Conservation (phyloP, 2,888 invertebrate genomes). For the Dione vanillae region DNA sequence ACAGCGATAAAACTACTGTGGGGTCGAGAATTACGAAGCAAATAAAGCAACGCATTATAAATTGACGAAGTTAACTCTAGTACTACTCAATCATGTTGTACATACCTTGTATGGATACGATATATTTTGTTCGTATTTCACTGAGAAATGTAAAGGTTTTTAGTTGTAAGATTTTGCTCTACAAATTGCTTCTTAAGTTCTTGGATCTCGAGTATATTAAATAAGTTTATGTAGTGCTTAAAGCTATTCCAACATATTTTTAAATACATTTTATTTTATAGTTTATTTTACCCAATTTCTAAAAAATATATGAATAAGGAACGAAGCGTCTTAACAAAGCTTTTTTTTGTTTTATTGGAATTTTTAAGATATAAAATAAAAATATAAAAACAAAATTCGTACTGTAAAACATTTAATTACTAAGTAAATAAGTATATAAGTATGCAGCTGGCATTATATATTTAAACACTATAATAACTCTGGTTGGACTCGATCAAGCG, state of each 20-base stretch:
- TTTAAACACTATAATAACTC: slow-evolving; percentile 26
- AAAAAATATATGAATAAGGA: too few relatives aligned
- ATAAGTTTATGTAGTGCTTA: too few relatives aligned
- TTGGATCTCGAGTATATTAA: too few relatives aligned
- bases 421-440: slow-evolving; percentile 34
- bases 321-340: too few relatives aligned
- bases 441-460: slow-evolving; percentile 35
- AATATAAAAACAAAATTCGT: not conserved
- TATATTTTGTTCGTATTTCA: not conserved
- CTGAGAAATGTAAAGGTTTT: too few relatives aligned
- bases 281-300: too few relatives aligned
- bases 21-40: slow-evolving; percentile 36
- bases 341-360: too few relatives aligned
- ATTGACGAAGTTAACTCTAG: slow-evolving; percentile 34
- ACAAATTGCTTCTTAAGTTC: too few relatives aligned
- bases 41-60: slow-evolving; percentile 38
- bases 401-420: slow-evolving; percentile 1
- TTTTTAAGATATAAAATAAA: too few relatives aligned
- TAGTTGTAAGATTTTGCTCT: too few relatives aligned
- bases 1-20: slow-evolving; percentile 7
- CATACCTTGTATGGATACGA: not conserved
- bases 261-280: too few relatives aligned
- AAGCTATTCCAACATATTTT: too few relatives aligned
- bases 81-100: slow-evolving; percentile 31
- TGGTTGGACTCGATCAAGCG: slow-evolving; percentile 29